Percentiles rank a stretch among this genome's conserved stretches.
Evolutionary conservation across 2,113 vertebrate genomes (phyloP).

Genomic region (Canis aureus): DNA sequence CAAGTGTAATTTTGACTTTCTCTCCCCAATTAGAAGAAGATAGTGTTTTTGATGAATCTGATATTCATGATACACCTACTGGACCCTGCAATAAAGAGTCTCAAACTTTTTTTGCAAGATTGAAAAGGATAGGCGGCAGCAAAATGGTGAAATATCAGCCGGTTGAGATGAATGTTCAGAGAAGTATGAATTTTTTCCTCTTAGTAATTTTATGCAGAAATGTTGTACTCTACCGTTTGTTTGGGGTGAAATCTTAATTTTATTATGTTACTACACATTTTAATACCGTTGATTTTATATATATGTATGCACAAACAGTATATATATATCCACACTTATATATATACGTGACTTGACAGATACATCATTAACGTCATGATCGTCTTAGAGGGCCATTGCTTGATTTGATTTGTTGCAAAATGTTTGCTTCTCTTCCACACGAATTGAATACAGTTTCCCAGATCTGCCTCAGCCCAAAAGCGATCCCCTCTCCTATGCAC

Average conservation of each 20-base stretch:
- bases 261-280: slow-evolving; percentile 80
- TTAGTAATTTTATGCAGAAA: slow-evolving; percentile 84
- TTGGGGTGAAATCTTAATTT: slow-evolving; percentile 83
- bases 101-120: slow-evolving; percentile 99
- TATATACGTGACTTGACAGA: slow-evolving; percentile 81
- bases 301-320: slow-evolving; percentile 79
- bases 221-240: slow-evolving; percentile 82
- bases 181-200: slow-evolving; percentile 93
- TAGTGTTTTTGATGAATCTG: slow-evolving; percentile 99
- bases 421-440: slow-evolving; percentile 83
- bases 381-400: slow-evolving; percentile 81
- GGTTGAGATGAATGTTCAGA: slow-evolving; percentile 98
- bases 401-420: slow-evolving; percentile 83
- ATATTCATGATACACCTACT: slow-evolving; percentile 98
- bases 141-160: slow-evolving; percentile 99
- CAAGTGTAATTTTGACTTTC: slow-evolving; percentile 85
- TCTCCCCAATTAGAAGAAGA: slow-evolving; percentile 95
- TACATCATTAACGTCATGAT: slow-evolving; percentile 75
- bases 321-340: slow-evolving; percentile 80
- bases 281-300: slow-evolving; percentile 81
- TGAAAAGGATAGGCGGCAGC: slow-evolving; percentile 99
- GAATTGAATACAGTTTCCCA: slow-evolving; percentile 69
- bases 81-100: slow-evolving; percentile 98
- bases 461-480: slow-evolving; percentile 72
- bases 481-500: neutral